Conservation (phyloP, 2,888 invertebrate species). For the Choristoneura rosaceana region DNA sequence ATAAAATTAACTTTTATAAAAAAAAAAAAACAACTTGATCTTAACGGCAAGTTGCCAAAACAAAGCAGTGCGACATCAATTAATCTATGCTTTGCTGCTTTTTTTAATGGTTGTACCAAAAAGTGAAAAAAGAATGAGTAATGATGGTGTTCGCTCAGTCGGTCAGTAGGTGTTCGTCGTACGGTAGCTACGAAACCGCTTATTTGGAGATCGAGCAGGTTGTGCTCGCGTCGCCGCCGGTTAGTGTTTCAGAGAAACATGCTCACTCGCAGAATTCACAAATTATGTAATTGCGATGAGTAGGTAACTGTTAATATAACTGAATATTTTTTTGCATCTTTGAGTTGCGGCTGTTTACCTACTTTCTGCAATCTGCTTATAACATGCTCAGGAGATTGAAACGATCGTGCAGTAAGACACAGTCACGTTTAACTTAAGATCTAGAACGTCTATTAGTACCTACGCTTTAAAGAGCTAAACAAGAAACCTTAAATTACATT, state of each 20-base stretch:
- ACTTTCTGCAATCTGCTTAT: constrained; percentile 3
- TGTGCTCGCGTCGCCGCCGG: neutral
- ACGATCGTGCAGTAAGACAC: neutral
- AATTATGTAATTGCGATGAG: constrained; percentile 38
- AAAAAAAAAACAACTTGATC: neutral
- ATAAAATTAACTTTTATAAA: neutral
- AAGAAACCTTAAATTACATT: neutral
- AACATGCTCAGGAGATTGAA: neutral
- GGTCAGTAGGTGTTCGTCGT: constrained; percentile 51
- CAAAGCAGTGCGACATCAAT: neutral
- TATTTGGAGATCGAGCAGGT: constrained; percentile 40
- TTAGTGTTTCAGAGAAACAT: constrained; percentile 26
- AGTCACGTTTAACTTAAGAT: neutral
- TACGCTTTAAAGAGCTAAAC: neutral
- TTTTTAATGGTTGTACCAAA: constrained; percentile 41
- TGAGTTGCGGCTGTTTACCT: constrained; percentile 11
- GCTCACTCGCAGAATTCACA: constrained; percentile 28
- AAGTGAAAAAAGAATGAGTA: constrained; percentile 49
- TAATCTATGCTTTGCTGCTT: constrained; percentile 15
- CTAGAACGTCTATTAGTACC: neutral
- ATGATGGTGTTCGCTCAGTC: constrained; percentile 47
- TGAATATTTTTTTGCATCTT: constrained; percentile 24
- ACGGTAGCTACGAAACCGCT: constrained; percentile 48
- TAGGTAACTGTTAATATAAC: constrained; percentile 38
- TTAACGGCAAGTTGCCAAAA: neutral